Conservation (phyloP, 2,888 invertebrate species). For the Caenorhabditis afra region DNA sequence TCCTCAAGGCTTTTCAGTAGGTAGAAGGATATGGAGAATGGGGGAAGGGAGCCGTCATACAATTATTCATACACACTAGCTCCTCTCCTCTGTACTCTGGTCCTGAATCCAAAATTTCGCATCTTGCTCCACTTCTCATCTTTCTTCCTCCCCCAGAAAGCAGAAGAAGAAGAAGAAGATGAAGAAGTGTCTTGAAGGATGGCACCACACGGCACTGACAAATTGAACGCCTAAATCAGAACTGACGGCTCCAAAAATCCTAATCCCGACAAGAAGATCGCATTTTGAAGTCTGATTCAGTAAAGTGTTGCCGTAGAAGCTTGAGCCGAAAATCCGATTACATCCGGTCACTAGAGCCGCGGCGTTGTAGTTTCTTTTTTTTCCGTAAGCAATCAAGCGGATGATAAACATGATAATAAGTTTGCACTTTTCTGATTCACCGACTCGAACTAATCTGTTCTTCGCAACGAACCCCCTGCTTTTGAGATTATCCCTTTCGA, state of each 20-base stretch:
- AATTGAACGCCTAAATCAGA: slow-evolving; percentile 15
- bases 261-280: neutral
- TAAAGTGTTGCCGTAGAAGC: neutral
- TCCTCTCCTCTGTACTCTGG: neutral
- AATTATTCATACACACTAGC: slow-evolving; percentile 10
- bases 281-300: neutral
- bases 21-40: neutral
- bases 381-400: slow-evolving; percentile 21
- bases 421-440: slow-evolving; percentile 32
- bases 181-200: neutral
- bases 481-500: no score
- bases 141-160: neutral
- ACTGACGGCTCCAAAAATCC: neutral
- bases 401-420: slow-evolving; percentile 27
- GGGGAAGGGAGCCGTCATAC: neutral
- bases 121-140: slow-evolving; percentile 2
- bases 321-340: neutral
- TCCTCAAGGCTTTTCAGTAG: neutral
- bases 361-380: neutral
- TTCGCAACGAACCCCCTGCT: neutral
- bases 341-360: neutral
- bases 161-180: neutral
- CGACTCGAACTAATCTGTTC: slow-evolving; percentile 18
- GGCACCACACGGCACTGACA: no score
- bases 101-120: neutral